These are phyloP conservation scores for Carettochelys insculpta DNA, from an alignment of 2,113 vertebrate genomes.

Conservation along the genomic window DNA sequence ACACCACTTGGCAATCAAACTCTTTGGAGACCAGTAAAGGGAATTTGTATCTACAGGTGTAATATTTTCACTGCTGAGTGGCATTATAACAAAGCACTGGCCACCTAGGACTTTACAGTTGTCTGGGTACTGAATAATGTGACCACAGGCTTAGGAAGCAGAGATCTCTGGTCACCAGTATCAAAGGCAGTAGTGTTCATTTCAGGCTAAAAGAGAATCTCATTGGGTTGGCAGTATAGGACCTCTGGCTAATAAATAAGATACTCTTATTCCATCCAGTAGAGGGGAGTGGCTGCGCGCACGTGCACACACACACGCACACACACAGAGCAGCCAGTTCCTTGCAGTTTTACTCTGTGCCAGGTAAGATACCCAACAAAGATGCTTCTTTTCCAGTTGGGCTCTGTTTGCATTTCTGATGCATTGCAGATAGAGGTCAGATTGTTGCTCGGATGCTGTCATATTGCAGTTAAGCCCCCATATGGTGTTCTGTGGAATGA, in stretches of 20 bases:
- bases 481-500: not conserved
- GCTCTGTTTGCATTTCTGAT: not conserved
- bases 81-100: not conserved
- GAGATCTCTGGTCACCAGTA: not conserved
- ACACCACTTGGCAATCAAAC: not conserved
- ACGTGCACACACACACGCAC: not conserved
- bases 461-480: not conserved
- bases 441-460: not conserved
- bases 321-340: not conserved
- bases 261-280: not conserved
- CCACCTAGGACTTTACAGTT: not conserved
- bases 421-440: not conserved
- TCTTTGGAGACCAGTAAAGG: not conserved
- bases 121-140: not conserved
- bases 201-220: not conserved
- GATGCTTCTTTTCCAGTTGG: not conserved
- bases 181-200: slow-evolving; percentile 1
- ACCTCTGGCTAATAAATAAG: not conserved
- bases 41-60: not conserved
- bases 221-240: not conserved
- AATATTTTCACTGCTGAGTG: not conserved
- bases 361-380: not conserved
- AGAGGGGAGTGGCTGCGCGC: not conserved
- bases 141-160: not conserved
- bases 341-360: not conserved